phyloP scores from a whole-genome alignment of 2,888 invertebrate genomes.

The Subacronicta megacephala region DNA sequence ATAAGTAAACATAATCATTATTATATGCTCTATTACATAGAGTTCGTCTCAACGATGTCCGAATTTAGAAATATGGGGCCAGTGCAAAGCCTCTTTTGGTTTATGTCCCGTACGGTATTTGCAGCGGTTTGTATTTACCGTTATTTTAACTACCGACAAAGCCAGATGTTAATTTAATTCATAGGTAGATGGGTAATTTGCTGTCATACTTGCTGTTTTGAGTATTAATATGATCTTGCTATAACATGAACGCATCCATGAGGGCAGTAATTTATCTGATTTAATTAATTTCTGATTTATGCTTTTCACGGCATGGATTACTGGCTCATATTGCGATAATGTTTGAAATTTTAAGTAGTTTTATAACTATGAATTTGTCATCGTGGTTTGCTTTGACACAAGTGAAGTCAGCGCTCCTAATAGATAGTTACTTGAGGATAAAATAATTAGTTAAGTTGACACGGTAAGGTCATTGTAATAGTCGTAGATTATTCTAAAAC shows the following conservation, averaged over 20 bases:
- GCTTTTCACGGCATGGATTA: constrained; percentile 8
- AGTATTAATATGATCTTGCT: constrained; percentile 30
- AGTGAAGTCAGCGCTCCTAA: constrained; percentile 68
- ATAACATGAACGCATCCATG: constrained; percentile 17
- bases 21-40: constrained; percentile 26
- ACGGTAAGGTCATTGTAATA: constrained; percentile 33
- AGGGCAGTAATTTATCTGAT: constrained; percentile 21
- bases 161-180: constrained; percentile 61
- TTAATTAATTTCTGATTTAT: constrained; percentile 34
- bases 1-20: constrained; percentile 41
- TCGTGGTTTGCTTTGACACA: constrained; percentile 56
- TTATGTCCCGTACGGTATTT: constrained; percentile 81
- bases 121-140: constrained; percentile 81
- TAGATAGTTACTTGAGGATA: constrained; percentile 54
- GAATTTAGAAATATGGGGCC: constrained; percentile 63
- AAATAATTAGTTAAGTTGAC: constrained; percentile 43
- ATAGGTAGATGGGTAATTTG: constrained; percentile 50
- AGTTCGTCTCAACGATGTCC: constrained; percentile 40
- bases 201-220: constrained; percentile 27
- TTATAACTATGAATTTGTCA: constrained; percentile 43
- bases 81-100: constrained; percentile 72
- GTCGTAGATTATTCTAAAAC: constrained; percentile 28
- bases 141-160: constrained; percentile 77
- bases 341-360: constrained; percentile 11
- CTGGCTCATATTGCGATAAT: constrained; percentile 11